Percentiles rank a stretch among this genome's conserved stretches.
phyloP scores from a whole-genome alignment of 2,113 vertebrate genomes.

The Stigmatopora argus region DNA sequence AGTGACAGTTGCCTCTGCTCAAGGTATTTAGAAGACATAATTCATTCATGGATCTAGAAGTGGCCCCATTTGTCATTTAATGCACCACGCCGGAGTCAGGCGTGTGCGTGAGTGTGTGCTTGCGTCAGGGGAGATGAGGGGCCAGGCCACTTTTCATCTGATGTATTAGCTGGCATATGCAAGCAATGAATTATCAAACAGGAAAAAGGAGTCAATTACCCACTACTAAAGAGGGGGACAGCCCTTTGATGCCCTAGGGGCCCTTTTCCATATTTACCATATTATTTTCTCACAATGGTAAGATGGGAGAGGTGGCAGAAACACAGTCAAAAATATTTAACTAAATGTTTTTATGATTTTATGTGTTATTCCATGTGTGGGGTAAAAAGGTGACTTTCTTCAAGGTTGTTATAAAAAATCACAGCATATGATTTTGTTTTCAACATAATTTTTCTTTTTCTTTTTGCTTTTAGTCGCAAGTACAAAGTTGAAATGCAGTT shows the following conservation, averaged over 20 bases:
- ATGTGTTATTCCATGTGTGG: neutral
- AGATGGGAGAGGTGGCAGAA: constrained; percentile 27
- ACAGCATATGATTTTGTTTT: no score
- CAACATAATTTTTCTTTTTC: no score
- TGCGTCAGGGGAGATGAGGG: constrained; percentile 53
- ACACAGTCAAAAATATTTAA: constrained; percentile 6
- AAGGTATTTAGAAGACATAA: constrained; percentile 94
- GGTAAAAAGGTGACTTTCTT: neutral
- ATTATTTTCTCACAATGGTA: constrained; percentile 78
- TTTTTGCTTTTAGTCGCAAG: no score
- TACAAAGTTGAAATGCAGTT: no score
- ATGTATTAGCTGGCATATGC: constrained; percentile 98
- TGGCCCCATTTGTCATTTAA: constrained; percentile 87
- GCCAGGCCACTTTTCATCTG: constrained; percentile 76
- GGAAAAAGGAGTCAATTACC: constrained; percentile 93
- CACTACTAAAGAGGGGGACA: constrained; percentile 93
- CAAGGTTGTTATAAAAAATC: no score
- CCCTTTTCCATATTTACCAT: constrained; percentile 86
- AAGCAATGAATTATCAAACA: constrained; percentile 99
- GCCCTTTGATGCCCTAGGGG: constrained; percentile 88
- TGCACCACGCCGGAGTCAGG: constrained; percentile 33
- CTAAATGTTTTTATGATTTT: neutral
- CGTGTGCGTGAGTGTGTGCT: constrained; percentile 28
- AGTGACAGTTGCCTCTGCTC: constrained; percentile 86
- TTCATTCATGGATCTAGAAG: constrained; percentile 94